These are phyloP conservation scores for Agonum fuliginosum DNA, from an alignment of 2,888 invertebrate species.

Conservation along the genomic window DNA sequence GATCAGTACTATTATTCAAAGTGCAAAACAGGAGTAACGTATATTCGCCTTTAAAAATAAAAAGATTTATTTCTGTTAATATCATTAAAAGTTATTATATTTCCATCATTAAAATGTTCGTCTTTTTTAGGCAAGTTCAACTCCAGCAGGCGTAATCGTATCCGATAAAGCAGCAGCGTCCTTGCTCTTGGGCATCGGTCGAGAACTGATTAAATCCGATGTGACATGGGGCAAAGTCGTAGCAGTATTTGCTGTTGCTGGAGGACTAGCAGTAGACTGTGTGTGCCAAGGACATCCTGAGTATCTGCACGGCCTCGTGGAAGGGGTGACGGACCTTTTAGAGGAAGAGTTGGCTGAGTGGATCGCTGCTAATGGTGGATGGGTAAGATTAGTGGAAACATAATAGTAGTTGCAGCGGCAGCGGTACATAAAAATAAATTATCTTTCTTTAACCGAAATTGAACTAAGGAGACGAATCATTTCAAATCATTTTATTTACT, in stretches of 20 bases:
- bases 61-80: too few relatives aligned
- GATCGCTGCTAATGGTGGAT: slow-evolving; percentile 90
- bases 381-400: slow-evolving; percentile 76
- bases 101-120: too few relatives aligned
- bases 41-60: too few relatives aligned
- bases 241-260: slow-evolving; percentile 87
- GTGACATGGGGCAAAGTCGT: slow-evolving; percentile 89
- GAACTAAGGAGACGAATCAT: too few relatives aligned
- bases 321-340: slow-evolving; percentile 84
- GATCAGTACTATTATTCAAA: too few relatives aligned
- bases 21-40: too few relatives aligned
- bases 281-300: slow-evolving; percentile 85
- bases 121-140: slow-evolving; percentile 77
- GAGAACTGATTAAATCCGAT: slow-evolving; percentile 82
- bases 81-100: too few relatives aligned
- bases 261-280: slow-evolving; percentile 88
- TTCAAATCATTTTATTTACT: too few relatives aligned
- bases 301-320: slow-evolving; percentile 84
- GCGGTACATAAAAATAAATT: too few relatives aligned
- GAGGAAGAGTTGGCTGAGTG: slow-evolving; percentile 83
- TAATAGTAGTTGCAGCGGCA: too few relatives aligned
- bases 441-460: too few relatives aligned
- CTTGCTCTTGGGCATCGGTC: slow-evolving; percentile 81
- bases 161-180: slow-evolving; percentile 78
- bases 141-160: slow-evolving; percentile 72